These are phyloP conservation scores for Apodemus speciosus DNA, from an alignment of 2,113 vertebrate genomes.

Conservation along the genomic window DNA sequence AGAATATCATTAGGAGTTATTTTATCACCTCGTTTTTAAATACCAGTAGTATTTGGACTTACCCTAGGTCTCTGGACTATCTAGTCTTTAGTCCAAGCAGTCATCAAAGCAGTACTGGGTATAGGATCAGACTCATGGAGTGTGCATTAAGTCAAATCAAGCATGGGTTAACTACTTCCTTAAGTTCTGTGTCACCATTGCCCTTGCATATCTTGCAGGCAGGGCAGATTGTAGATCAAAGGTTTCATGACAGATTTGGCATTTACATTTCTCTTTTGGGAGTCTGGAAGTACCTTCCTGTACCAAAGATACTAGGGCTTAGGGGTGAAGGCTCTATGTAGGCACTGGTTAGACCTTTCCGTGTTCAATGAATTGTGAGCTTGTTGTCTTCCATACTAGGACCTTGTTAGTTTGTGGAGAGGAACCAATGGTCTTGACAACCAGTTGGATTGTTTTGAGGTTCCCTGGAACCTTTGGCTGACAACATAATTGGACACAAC, in stretches of 20 bases:
- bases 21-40: background rate
- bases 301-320: background rate
- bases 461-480: background rate
- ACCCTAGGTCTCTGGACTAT: background rate
- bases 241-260: background rate
- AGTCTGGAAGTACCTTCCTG: background rate
- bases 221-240: background rate
- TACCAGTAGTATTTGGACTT: background rate
- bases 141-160: background rate
- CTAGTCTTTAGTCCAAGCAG: background rate
- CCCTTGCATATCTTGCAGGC: background rate
- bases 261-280: background rate
- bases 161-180: background rate
- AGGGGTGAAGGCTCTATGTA: background rate
- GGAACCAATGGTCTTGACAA: background rate
- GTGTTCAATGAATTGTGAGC: background rate
- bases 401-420: background rate
- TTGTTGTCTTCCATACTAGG: background rate
- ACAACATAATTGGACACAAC: background rate
- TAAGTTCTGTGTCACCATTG: background rate
- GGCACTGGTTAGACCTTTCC: background rate
- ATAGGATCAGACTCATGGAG: background rate
- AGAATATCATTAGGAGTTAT: background rate
- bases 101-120: background rate
- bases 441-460: background rate